Percentiles rank a stretch among this genome's conserved stretches.
phyloP scores from a whole-genome alignment of 1,140 invertebrate species.

The Dinoponera quadriceps region DNA sequence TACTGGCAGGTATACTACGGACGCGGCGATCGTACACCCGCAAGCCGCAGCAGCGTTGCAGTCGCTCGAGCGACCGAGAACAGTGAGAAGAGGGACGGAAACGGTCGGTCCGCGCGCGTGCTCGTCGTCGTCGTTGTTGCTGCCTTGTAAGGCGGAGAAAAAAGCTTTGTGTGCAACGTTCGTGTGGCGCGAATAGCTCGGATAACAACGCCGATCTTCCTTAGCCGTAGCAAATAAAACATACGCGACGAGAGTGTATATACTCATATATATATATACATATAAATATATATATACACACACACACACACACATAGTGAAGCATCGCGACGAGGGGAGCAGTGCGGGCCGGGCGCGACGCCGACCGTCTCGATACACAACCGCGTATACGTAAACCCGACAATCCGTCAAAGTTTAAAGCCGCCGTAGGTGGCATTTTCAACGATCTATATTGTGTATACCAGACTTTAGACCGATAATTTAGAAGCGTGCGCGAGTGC shows the following conservation, averaged over 20 bases:
- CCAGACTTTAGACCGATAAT: conserved; percentile 52
- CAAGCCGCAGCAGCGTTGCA: conserved; percentile 69
- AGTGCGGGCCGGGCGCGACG: conserved; percentile 66
- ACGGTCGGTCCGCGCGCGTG: conserved; percentile 79
- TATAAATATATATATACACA: conserved; percentile 33
- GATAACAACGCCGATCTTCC: conserved; percentile 70
- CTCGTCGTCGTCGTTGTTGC: conserved; percentile 35
- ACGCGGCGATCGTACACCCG: conserved; percentile 58
- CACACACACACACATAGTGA: conserved; percentile 1
- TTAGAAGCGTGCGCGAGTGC: conserved; percentile 45
- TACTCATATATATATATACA: conserved; percentile 25
- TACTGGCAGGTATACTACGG: conserved; percentile 47
- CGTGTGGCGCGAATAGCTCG: conserved; percentile 73
- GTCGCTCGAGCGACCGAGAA: conserved; percentile 78
- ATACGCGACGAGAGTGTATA: background rate
- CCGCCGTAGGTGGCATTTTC: conserved; percentile 65
- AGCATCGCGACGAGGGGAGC: conserved; percentile 41
- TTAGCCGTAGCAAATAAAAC: conserved; percentile 44
- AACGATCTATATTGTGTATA: conserved; percentile 66
- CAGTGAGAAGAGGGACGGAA: conserved; percentile 80
- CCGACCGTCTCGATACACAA: conserved; percentile 71
- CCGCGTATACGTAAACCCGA: conserved; percentile 81
- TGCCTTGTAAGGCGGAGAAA: conserved; percentile 79
- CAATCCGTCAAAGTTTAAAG: conserved; percentile 78
- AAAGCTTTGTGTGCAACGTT: conserved; percentile 66